Conservation (phyloP, 2,797 vertebrate genomes). For the Diceros bicornis region DNA sequence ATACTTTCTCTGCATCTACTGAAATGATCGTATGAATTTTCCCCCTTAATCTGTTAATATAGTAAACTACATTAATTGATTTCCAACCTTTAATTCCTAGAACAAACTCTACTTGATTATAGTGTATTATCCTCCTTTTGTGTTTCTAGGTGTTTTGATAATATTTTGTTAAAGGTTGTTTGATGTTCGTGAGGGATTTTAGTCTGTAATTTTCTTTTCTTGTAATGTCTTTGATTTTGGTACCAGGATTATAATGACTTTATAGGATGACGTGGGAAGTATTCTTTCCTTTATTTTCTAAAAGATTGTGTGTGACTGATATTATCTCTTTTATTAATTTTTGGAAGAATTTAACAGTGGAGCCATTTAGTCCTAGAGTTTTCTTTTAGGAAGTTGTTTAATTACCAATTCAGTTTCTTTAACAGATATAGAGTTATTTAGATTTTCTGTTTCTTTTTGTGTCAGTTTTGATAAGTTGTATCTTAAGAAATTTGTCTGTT, state of each 20-base stretch:
- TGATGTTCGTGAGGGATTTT: conserved; percentile 11
- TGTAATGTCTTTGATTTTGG: neutral
- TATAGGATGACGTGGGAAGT: neutral
- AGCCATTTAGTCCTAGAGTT: neutral
- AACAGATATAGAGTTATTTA: neutral
- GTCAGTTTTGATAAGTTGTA: conserved; percentile 36
- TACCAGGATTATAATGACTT: conserved; percentile 17
- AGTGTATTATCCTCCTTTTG: neutral
- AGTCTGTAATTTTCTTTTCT: neutral
- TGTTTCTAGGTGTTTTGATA: conserved; percentile 22
- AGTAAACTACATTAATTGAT: neutral
- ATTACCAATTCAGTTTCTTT: conserved; percentile 10
- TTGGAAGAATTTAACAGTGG: conserved; percentile 11
- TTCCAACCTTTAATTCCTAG: conserved; percentile 21
- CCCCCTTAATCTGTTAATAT: neutral
- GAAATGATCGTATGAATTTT: neutral
- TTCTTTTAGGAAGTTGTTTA: neutral
- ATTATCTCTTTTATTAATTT: conserved; percentile 35
- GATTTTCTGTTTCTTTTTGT: conserved; percentile 22
- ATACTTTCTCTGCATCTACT: neutral
- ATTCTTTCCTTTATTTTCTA: conserved; percentile 19
- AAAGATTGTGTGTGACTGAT: neutral
- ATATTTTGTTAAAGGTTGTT: conserved; percentile 14
- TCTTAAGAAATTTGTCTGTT: neutral
- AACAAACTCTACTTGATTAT: neutral